These are phyloP conservation scores for Mormyrus lacerda DNA, from an alignment of 2,113 vertebrate genomes.

Conservation along the genomic window DNA sequence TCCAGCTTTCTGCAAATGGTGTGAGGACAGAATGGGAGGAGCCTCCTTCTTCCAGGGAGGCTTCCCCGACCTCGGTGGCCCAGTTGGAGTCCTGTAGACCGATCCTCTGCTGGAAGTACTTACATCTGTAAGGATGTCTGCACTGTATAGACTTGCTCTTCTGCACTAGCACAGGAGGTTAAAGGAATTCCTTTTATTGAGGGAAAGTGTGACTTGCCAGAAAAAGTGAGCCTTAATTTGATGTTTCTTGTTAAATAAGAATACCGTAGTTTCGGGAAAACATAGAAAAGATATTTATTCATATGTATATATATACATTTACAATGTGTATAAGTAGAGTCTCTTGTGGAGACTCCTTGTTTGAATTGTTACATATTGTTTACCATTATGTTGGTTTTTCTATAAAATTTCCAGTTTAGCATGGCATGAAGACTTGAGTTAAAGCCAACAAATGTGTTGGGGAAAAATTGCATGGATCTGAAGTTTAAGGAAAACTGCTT, in stretches of 20 bases:
- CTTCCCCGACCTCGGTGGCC: neutral
- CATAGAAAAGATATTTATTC: neutral
- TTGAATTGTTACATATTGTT: neutral
- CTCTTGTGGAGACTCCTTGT: neutral
- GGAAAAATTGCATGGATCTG: neutral
- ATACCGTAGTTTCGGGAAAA: neutral
- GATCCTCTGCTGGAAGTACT: neutral
- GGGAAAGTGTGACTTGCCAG: neutral
- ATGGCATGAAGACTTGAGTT: neutral
- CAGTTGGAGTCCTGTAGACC: neutral
- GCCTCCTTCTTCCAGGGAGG: neutral
- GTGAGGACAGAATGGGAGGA: neutral
- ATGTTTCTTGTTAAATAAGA: neutral
- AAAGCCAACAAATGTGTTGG: neutral
- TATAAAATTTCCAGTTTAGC: neutral
- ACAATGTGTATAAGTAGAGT: neutral
- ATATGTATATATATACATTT: neutral
- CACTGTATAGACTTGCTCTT: neutral
- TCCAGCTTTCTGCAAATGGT: neutral
- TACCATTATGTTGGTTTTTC: neutral
- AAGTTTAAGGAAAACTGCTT: neutral
- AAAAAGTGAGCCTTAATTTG: neutral
- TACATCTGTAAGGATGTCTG: neutral
- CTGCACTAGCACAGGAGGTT: neutral
- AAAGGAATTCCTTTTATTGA: neutral